Evolutionary conservation across 2,113 vertebrate species (phyloP), one percentile per base, ranked within the genome.

Genomic region (Stictonetta naevosa): DNA sequence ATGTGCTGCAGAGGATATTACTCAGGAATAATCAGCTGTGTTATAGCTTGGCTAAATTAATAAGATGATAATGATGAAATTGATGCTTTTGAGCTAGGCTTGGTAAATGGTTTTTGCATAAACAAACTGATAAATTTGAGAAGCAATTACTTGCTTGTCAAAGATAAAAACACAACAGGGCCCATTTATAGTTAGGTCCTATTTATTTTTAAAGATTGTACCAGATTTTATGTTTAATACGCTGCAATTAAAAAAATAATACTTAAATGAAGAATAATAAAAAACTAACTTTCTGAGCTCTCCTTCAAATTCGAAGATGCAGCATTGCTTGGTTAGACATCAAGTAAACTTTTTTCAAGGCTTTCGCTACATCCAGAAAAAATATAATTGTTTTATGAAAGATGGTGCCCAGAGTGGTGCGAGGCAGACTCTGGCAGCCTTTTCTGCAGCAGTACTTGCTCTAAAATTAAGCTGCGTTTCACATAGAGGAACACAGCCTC

Each of bases 41-140:
- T 98, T 98, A 98, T 98, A 98, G 98, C 98, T 98, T 98, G 98
- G 98, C 98, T 98, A 98, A 98, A 98, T 98, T 98, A 98, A 98
- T 98, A 98, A 98, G 98, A 98, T 98, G 98, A 98, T 98, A 98
- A 98, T 98, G 98, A 98, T 98, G 98, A 98, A 98, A 98, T 98
- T 98, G 98, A 98, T 98, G 98, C 98, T 98, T 98, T 98, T 98
- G 98, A 98, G 98, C 98, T 98, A 98, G 98, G 98, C 98, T 98
- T 98, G 98, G 98, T 98, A 98, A 98, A 98, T 98, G 98, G 98
- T 98, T 98, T 98, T 98, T 98, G 98, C 98, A 98, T 98, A 98
- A 98, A 98, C 98, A 98, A 98, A 98, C 98, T 98, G 98, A 98
- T 98, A 98, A 98, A 98, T 98, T 98, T 98, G 98, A 98, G 98